A percentile compares a stretch with the other conserved stretches of the same genome.
Evolutionary conservation across 2,797 vertebrate genomes (phyloP).

Genomic region (Tokudaia muenninki): DNA sequence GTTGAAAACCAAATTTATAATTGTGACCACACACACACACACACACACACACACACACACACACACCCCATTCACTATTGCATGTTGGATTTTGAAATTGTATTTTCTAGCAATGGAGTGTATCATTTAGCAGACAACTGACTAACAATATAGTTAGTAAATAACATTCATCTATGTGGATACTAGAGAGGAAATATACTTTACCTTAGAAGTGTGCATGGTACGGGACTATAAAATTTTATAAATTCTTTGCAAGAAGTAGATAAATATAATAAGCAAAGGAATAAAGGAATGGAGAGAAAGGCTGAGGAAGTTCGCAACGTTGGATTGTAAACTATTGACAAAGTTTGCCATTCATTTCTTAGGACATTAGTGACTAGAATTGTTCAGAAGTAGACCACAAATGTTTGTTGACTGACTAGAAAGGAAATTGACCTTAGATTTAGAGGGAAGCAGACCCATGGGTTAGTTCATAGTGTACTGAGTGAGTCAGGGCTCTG

Average conservation of each 20-base stretch:
- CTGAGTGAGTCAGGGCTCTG: not conserved
- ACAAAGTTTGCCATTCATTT: not conserved
- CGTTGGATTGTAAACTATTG: not conserved
- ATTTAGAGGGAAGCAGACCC: not conserved
- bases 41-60: not conserved
- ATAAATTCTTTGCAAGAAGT: not conserved
- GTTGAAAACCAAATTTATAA: slow-evolving; percentile 48
- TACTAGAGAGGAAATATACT: not conserved
- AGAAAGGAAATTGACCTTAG: not conserved
- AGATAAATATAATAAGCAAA: not conserved
- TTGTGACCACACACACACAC: not conserved
- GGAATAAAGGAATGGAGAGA: not conserved
- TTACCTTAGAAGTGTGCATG: not conserved
- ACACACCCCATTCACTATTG: slow-evolving; percentile 54
- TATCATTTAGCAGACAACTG: not conserved
- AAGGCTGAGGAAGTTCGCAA: not conserved
- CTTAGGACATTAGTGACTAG: not conserved
- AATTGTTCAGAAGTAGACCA: not conserved
- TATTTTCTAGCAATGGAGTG: slow-evolving; percentile 68
- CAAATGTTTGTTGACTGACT: not conserved
- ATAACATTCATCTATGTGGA: not conserved
- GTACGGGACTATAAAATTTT: not conserved
- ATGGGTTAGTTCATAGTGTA: not conserved
- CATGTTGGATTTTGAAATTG: slow-evolving; percentile 78
- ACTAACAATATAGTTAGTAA: not conserved